Evolutionary conservation across 2,113 vertebrate species (phyloP), one percentile per base, ranked within the genome.

Genomic region (Lathamus discolor): DNA sequence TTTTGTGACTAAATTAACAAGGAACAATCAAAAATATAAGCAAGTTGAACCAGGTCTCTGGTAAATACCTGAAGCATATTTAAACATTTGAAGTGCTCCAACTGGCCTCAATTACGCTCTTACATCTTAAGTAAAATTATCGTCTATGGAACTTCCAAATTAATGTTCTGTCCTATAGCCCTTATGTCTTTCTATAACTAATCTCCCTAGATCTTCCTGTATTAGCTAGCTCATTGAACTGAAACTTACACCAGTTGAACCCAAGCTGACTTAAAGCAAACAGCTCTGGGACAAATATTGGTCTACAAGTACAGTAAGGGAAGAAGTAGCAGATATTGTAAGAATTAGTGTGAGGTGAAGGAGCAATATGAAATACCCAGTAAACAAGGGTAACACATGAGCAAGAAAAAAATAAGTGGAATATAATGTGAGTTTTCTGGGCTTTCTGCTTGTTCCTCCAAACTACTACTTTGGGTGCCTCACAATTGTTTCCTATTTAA

Each of bases 81-180:
- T 84, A 95, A 91, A 88, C 78, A 83, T 81, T 82, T 93, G 15
- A 87, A 95, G 66, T 76, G 29, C 57, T 95, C 72, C 69, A 96
- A 76, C 55, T 25, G 70, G 51, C 80, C 93, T 92, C 85, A 92
- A 48, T 90, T 84, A 88, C 28, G 85, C 54, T 92, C 37, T 76
- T 92, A 87, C 68, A 95, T 88, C 84, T 91, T 95, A 93, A 96
- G 77, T 92, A 95, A 81, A 97, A 95, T 92, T 85, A 31, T 46
- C 64, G 93, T 93, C 82, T 92, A 88, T 55, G 91, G 83, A 96
- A 95, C 69, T 95, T 96, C 24, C 41, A 88, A 97, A 94, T 73
- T 88, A 88, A 97, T 97, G 73, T 96, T 95, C 81, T 88, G 61
- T 91, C 85, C 84, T 76, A 96, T 63, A 91, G 84, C 95, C 88